Percentiles rank a stretch among this genome's conserved stretches.
Evolutionary conservation across 2,888 invertebrate species (phyloP).

Genomic region (Halocaridina rubra): DNA sequence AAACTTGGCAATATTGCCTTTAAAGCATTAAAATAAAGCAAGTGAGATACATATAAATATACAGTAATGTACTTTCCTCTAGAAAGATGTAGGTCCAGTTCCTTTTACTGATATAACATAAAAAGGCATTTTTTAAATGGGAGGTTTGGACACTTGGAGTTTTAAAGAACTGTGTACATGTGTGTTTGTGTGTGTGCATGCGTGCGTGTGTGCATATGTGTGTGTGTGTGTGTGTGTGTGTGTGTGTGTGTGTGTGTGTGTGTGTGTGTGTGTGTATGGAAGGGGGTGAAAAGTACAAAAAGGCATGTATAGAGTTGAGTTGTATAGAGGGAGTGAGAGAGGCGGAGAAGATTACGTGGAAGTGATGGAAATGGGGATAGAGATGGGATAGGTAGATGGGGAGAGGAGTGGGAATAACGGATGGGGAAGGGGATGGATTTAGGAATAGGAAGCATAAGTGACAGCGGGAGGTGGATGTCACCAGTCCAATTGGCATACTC

Average conservation of each 20-base stretch:
- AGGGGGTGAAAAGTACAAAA: not conserved
- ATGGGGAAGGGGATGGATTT: slow-evolving; percentile 5
- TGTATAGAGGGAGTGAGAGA: not conserved
- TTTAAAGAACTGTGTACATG: no score
- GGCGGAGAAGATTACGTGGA: not conserved
- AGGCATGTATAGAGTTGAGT: not conserved
- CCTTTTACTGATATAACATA: no score
- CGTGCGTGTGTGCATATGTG: not conserved
- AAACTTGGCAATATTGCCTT: no score
- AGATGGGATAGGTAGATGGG: not conserved
- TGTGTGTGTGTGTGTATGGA: not conserved
- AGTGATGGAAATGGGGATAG: not conserved
- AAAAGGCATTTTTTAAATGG: no score
- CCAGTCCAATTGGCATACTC: slow-evolving; percentile 18
- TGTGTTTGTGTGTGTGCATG: not conserved
- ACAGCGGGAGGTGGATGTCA: slow-evolving; percentile 35
- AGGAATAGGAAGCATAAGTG: slow-evolving; percentile 32
- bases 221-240: not conserved
- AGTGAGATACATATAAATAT: no score
- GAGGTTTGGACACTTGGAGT: no score
- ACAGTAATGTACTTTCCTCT: no score
- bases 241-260: not conserved
- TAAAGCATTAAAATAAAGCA: no score
- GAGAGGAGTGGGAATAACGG: not conserved
- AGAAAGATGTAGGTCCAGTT: no score